Evolutionary conservation across 2,113 vertebrate species (phyloP).

Genomic region (Mixornis gularis): DNA sequence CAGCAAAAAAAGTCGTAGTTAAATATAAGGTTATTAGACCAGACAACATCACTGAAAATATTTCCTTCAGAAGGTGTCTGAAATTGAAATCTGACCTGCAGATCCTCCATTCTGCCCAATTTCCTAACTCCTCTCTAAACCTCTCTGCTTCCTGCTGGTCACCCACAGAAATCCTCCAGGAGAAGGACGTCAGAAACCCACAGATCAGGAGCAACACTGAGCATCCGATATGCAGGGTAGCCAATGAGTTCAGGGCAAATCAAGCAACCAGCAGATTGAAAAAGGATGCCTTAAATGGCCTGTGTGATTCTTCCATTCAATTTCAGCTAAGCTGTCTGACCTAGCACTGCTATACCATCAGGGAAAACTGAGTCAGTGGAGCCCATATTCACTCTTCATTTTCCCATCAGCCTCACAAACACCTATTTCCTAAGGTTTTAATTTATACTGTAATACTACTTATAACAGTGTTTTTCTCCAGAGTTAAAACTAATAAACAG

Average conservation of each 20-base stretch:
- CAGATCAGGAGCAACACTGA: not conserved
- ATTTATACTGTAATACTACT: not conserved
- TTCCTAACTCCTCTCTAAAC: not conserved
- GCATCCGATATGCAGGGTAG: not conserved
- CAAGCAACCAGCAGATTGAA: not conserved
- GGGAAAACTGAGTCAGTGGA: not conserved
- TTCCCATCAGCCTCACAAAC: not conserved
- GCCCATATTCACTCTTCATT: not conserved
- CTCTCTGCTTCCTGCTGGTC: not conserved
- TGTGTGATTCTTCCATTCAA: not conserved
- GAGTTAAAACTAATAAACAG: not conserved
- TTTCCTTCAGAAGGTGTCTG: not conserved
- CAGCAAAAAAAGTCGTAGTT: not conserved
- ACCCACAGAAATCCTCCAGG: not conserved
- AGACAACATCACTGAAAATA: not conserved
- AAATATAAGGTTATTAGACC: not conserved
- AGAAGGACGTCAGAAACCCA: not conserved
- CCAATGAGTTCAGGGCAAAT: not conserved
- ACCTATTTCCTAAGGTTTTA: not conserved
- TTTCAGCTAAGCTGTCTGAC: not conserved
- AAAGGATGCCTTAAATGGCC: not conserved
- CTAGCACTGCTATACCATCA: not conserved
- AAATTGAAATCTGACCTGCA: not conserved
- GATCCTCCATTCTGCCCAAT: not conserved
- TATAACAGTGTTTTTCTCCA: not conserved